Conservation (phyloP, 1,140 invertebrate species). For the Hormaphis cornu region DNA sequence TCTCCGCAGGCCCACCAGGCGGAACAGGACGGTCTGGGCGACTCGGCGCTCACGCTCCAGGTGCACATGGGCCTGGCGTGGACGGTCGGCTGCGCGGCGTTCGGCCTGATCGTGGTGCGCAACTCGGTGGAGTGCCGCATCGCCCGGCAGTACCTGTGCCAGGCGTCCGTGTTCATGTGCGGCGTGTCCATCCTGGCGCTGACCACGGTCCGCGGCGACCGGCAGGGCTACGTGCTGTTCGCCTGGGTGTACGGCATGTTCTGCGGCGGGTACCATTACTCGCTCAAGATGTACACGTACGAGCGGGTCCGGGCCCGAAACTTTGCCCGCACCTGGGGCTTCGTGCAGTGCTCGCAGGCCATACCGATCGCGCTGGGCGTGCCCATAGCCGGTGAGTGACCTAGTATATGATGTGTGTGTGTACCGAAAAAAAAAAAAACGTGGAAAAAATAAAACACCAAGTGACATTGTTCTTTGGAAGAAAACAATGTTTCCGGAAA, state of each 20-base stretch:
- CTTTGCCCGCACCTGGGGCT: constrained; percentile 80
- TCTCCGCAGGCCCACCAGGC: constrained; percentile 56
- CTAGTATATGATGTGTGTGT: background rate
- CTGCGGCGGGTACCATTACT: constrained; percentile 75
- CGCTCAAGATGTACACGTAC: constrained; percentile 80
- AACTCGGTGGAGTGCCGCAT: constrained; percentile 76
- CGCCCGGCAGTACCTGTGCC: constrained; percentile 71
- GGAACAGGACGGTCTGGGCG: constrained; percentile 60
- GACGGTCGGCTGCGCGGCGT: constrained; percentile 67
- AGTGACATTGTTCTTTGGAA: background rate
- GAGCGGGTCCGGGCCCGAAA: constrained; percentile 73
- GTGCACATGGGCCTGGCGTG: constrained; percentile 72
- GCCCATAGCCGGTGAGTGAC: constrained; percentile 62
- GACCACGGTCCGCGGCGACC: constrained; percentile 66
- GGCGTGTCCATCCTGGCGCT: constrained; percentile 69
- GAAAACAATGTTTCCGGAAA: background rate
- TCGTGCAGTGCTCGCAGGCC: constrained; percentile 77
- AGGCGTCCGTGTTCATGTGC: constrained; percentile 64
- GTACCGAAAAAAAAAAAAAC: too few relatives aligned
- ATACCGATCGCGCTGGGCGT: constrained; percentile 77
- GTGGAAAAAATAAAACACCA: too few relatives aligned
- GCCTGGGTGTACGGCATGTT: constrained; percentile 75
- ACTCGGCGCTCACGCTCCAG: constrained; percentile 61
- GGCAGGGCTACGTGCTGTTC: constrained; percentile 67
- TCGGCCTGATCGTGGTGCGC: constrained; percentile 70